Evolutionary conservation across 2,888 invertebrate genomes (phyloP).

Genomic region (Machimus rusticus): DNA sequence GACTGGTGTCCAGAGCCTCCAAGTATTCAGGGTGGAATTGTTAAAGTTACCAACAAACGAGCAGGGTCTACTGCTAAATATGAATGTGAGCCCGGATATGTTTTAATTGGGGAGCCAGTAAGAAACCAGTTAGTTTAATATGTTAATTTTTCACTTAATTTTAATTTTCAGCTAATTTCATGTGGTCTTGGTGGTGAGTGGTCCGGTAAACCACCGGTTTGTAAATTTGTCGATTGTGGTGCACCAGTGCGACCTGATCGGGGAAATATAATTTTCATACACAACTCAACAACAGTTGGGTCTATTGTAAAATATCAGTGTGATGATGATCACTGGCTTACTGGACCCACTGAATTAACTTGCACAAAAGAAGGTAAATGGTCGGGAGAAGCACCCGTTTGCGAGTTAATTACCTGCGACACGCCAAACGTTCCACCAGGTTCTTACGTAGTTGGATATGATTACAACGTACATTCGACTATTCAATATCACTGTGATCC

Average conservation of each 20-base stretch:
- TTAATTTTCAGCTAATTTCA: constrained; percentile 70
- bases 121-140: constrained; percentile 54
- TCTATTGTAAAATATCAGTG: constrained; percentile 83
- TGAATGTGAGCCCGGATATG: constrained; percentile 82
- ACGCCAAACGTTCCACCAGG: constrained; percentile 87
- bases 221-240: constrained; percentile 87
- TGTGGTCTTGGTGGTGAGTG: constrained; percentile 88
- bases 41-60: constrained; percentile 74
- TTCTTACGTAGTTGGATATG: constrained; percentile 87
- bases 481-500: constrained; percentile 89
- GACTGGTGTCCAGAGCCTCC: constrained; percentile 90
- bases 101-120: constrained; percentile 82
- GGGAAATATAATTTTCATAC: constrained; percentile 75
- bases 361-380: constrained; percentile 88
- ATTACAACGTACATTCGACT: constrained; percentile 85
- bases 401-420: constrained; percentile 85
- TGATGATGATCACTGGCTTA: constrained; percentile 83
- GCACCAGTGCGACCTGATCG: constrained; percentile 81
- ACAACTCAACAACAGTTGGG: constrained; percentile 82
- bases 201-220: constrained; percentile 80
- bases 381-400: constrained; percentile 85
- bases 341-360: constrained; percentile 71
- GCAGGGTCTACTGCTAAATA: constrained; percentile 84
- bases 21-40: constrained; percentile 77
- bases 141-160: neutral